Conservation (phyloP, 1,140 invertebrate species). For the Drosophila micromelanica region DNA sequence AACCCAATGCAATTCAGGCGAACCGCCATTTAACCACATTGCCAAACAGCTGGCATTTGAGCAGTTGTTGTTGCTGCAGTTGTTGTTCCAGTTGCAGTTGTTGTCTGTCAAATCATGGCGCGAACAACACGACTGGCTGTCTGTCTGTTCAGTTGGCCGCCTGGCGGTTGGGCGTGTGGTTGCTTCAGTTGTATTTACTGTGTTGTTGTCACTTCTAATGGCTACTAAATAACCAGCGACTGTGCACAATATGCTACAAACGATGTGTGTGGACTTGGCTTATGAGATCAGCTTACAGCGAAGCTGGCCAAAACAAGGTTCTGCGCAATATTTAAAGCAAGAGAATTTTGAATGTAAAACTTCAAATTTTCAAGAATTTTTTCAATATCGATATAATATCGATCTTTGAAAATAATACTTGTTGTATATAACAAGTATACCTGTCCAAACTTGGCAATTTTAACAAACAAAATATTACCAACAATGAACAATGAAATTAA, state of each 20-base stretch:
- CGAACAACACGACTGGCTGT: constrained; percentile 1
- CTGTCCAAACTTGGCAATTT: no score
- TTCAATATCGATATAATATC: no score
- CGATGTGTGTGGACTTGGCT: no score
- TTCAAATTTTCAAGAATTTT: no score
- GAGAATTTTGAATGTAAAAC: no score
- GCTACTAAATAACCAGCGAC: constrained; percentile 2
- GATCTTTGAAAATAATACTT: no score
- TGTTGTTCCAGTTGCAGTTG: constrained; percentile 3
- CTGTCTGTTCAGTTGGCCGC: constrained; percentile 1
- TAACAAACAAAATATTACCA: no score
- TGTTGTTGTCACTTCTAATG: background rate
- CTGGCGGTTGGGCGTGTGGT: constrained; percentile 1
- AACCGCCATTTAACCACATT: constrained; percentile 2
- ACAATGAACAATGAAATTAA: no score
- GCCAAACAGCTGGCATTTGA: constrained; percentile 5
- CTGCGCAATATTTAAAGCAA: no score
- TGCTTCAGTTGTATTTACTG: background rate
- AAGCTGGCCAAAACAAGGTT: no score
- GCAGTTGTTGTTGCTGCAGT: background rate
- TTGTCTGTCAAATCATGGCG: constrained; percentile 4
- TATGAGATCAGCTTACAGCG: no score
- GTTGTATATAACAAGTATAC: no score
- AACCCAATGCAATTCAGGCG: constrained; percentile 5
- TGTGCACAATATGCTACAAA: background rate